A percentile compares a stretch with the other conserved stretches of the same genome.
phyloP scores from a whole-genome alignment of 2,113 vertebrate species.

The Cyprinodon brontotheroides region DNA sequence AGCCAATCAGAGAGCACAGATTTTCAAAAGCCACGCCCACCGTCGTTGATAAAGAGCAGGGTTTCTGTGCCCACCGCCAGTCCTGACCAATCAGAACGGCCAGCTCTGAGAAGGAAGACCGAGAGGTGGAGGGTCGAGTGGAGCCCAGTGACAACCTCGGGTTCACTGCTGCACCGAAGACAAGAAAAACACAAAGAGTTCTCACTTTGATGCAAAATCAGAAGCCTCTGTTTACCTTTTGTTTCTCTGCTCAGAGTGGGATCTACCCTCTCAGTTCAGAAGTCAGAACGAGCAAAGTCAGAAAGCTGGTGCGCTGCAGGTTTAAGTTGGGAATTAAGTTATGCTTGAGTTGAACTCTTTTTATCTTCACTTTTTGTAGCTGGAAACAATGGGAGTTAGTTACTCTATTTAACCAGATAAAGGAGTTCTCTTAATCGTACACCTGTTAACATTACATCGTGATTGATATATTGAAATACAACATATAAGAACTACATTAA shows the following conservation, averaged over 20 bases:
- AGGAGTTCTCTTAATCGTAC: too few species aligned
- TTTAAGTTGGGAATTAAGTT: too few species aligned
- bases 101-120: slow-evolving; percentile 32
- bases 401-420: too few species aligned
- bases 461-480: too few species aligned
- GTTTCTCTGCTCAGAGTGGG: neutral
- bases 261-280: too few species aligned
- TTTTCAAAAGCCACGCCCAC: slow-evolving; percentile 18
- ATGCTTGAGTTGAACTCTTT: too few species aligned
- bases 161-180: slow-evolving; percentile 48
- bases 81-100: slow-evolving; percentile 54
- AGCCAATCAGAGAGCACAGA: slow-evolving; percentile 43
- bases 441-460: too few species aligned
- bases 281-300: too few species aligned
- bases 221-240: neutral
- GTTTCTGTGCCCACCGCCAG: slow-evolving; percentile 40
- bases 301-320: too few species aligned
- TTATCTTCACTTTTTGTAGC: too few species aligned
- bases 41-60: slow-evolving; percentile 56
- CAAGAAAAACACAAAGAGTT: neutral
- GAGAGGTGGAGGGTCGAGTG: slow-evolving; percentile 38
- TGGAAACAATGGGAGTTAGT: too few species aligned
- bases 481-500: too few species aligned
- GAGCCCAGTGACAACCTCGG: slow-evolving; percentile 48
- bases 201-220: slow-evolving; percentile 29